phyloP scores from a whole-genome alignment of 1,140 invertebrate genomes.

The Trachelipus rathkii region DNA sequence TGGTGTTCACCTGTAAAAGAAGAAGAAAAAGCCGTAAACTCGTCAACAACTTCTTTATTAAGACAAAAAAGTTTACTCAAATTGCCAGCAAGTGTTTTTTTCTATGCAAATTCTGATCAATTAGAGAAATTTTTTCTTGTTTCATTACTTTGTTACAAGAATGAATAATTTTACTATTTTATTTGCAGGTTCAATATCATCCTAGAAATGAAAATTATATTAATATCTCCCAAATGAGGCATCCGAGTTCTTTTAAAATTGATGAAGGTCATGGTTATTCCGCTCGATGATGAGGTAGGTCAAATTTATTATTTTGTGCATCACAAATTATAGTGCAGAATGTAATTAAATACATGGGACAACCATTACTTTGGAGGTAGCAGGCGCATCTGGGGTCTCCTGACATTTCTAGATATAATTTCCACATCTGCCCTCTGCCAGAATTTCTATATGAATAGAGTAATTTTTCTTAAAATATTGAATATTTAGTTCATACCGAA shows the following conservation, averaged over 20 bases:
- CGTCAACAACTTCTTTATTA: too few relatives aligned
- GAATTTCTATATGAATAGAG: too few relatives aligned
- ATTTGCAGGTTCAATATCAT: conserved; percentile 75
- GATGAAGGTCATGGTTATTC: conserved; percentile 79
- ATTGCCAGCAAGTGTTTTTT: not conserved
- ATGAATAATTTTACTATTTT: too few relatives aligned
- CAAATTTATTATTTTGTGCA: conserved; percentile 17
- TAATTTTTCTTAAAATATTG: too few relatives aligned
- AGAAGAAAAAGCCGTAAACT: too few relatives aligned
- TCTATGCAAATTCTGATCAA: not conserved
- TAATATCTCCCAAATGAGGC: conserved; percentile 91
- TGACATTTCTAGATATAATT: too few relatives aligned
- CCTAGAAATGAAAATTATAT: conserved; percentile 82
- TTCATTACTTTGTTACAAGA: conserved; percentile 5
- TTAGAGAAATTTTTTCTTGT: not conserved
- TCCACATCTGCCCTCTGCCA: too few relatives aligned
- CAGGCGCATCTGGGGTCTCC: too few relatives aligned
- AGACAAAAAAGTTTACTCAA: not conserved
- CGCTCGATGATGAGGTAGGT: conserved; percentile 88
- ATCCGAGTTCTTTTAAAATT: conserved; percentile 82
- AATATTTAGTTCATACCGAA: too few relatives aligned
- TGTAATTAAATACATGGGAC: not conserved
- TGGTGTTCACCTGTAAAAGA: too few relatives aligned
- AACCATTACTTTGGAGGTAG: not conserved
- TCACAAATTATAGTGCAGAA: conserved; percentile 47